phyloP scores from a whole-genome alignment of 2,888 invertebrate genomes.

The Gandaritis pyraliata region DNA sequence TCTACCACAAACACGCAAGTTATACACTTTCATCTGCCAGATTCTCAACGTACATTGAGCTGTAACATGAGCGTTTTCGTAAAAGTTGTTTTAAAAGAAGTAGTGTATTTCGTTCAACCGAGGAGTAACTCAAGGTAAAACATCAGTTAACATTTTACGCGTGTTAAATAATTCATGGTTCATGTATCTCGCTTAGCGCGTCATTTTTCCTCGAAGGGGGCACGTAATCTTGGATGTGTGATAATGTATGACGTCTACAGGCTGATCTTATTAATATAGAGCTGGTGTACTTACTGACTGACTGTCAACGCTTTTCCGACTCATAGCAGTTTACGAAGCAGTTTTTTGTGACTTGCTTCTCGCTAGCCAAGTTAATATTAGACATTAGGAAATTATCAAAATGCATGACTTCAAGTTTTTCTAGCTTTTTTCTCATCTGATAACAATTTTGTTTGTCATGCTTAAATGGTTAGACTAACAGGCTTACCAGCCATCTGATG shows the following conservation, averaged over 20 bases:
- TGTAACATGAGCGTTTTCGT: background rate
- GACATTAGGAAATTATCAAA: too few species aligned
- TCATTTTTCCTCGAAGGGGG: conserved; percentile 40
- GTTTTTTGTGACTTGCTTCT: too few species aligned
- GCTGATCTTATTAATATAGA: conserved; percentile 1
- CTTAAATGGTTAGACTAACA: too few species aligned
- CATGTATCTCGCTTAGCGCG: conserved; percentile 45
- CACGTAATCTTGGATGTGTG: conserved; percentile 29
- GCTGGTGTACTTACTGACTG: conserved; percentile 6
- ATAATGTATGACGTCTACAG: conserved; percentile 30
- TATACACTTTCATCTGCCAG: background rate
- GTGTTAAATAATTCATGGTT: conserved; percentile 46
- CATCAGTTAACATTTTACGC: conserved; percentile 36
- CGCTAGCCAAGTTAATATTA: too few species aligned
- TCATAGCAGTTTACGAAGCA: too few species aligned
- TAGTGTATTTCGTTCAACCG: conserved; percentile 8
- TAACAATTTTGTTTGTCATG: too few species aligned
- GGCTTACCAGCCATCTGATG: too few species aligned
- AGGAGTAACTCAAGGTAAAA: conserved; percentile 13
- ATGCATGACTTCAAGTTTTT: too few species aligned
- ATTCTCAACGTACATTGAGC: conserved; percentile 3
- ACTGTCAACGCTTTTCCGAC: background rate
- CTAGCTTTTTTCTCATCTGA: too few species aligned
- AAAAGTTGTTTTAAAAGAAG: background rate
- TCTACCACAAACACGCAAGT: background rate